Base-by-base conservation (phyloP, 2,888 invertebrate genomes). In the Catocala sponsa region DNA sequence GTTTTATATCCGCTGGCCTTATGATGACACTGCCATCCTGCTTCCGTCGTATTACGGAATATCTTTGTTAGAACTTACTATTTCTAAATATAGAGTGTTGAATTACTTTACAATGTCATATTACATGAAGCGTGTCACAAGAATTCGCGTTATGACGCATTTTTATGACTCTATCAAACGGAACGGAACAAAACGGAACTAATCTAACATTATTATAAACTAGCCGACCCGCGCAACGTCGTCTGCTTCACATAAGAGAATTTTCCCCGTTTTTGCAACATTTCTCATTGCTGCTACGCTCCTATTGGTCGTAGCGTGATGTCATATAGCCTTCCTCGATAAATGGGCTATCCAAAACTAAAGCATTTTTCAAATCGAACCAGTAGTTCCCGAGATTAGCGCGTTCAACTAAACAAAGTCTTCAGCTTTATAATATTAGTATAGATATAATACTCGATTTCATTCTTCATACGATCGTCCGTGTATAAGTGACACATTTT, bases 1-100 rank as follows among this genome's bases (percentile, higher is more conserved):
- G 54, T 50, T 48, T 62, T 66, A 72, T 77, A 76, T 77, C 78
- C 78, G 75, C 44, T 55, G 63, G 66, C 63, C 51, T 59, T 69
- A 43, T 68, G 63, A 61, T 75, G 63, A 75, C 71, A 77, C 53
- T 61, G 50, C 61, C 67, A 62, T 77, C 57, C 38, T 54, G 43
- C 65, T 63, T 68, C 63, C 59, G 55, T 55, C 41, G 35, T 38
- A 54, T 59, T 56, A 53, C 59, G 46, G 58, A 59, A 61, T 59
- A 33, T n/a, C 9, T 49, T 49, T 33, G 6, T n/a, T 49, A 38
- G 6, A 38, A 38, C 9, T 38, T 38, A 2, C 35, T 38, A 38
- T 38, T 38, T 38, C 35, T 38, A 38, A 38, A 47, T 46, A 47
- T 47, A 47, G n/a, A 15, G 58, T 61, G 47, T 58, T 25, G 4